Conservation (phyloP, 2,113 vertebrate species). For the Ariopsis seemanni region DNA sequence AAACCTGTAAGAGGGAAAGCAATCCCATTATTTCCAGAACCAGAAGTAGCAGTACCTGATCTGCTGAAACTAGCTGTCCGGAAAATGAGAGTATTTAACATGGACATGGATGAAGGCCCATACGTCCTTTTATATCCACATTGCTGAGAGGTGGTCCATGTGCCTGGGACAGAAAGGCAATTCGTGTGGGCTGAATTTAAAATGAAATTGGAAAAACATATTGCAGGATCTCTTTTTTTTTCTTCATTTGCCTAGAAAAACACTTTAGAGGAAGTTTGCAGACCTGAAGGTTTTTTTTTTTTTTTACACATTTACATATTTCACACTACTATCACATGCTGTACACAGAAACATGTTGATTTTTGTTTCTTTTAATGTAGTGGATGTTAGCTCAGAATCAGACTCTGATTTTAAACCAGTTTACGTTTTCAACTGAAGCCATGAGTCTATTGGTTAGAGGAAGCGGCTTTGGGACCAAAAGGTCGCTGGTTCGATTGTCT, state of each 20-base stretch:
- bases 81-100: conserved; percentile 49
- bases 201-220: conserved; percentile 24
- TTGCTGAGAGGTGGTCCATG: conserved; percentile 45
- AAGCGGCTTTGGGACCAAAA: too few relatives aligned
- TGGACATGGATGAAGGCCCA: conserved; percentile 47
- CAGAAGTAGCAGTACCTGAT: conserved; percentile 41
- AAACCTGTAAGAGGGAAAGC: background rate
- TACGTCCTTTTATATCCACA: conserved; percentile 50
- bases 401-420: conserved; percentile 14
- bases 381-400: background rate
- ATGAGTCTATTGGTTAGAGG: too few relatives aligned
- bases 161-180: conserved; percentile 49
- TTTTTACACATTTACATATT: background rate
- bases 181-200: conserved; percentile 44
- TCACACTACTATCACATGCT: background rate
- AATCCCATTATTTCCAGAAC: background rate
- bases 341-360: background rate
- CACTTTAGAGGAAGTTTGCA: background rate
- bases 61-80: conserved; percentile 46
- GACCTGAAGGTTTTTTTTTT: too few relatives aligned
- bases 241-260: background rate
- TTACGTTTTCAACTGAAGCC: too few relatives aligned
- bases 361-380: conserved; percentile 8
- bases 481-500: too few relatives aligned
- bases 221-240: too few relatives aligned